These are phyloP conservation scores for Etia nguti DNA, from an alignment of 2,113 vertebrate genomes.

Conservation along the genomic window DNA sequence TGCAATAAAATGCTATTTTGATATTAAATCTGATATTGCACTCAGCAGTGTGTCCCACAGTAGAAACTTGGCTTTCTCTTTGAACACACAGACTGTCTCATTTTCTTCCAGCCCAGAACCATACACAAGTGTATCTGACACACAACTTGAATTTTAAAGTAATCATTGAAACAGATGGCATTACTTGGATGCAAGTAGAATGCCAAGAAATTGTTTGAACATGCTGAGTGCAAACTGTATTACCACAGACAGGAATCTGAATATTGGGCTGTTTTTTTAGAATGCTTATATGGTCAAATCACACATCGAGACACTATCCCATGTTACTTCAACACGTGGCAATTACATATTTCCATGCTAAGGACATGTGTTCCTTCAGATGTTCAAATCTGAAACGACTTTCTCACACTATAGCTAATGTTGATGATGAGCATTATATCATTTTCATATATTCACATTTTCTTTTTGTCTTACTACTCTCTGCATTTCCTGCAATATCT, in stretches of 20 bases:
- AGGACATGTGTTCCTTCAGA: not conserved
- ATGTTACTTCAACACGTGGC: not conserved
- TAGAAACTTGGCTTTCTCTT: not conserved
- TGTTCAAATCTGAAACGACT: not conserved
- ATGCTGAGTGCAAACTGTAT: not conserved
- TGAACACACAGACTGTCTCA: not conserved
- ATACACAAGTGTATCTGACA: not conserved
- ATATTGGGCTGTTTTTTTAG: not conserved
- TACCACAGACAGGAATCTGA: not conserved
- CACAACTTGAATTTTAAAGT: slow-evolving; percentile 15
- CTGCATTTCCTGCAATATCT: not conserved
- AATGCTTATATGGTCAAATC: not conserved
- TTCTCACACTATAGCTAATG: not conserved
- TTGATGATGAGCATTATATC: not conserved
- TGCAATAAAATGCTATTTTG: not conserved
- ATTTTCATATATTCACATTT: not conserved
- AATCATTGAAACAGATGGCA: slow-evolving; percentile 32
- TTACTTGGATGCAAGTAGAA: not conserved
- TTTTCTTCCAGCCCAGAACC: not conserved
- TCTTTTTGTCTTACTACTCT: not conserved
- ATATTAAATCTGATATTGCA: not conserved
- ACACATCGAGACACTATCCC: not conserved
- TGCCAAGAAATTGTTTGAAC: slow-evolving; percentile 10
- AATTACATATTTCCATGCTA: not conserved
- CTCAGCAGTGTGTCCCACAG: not conserved